phyloP scores from a whole-genome alignment of 2,888 invertebrate genomes.

The Monochamus alternatus region DNA sequence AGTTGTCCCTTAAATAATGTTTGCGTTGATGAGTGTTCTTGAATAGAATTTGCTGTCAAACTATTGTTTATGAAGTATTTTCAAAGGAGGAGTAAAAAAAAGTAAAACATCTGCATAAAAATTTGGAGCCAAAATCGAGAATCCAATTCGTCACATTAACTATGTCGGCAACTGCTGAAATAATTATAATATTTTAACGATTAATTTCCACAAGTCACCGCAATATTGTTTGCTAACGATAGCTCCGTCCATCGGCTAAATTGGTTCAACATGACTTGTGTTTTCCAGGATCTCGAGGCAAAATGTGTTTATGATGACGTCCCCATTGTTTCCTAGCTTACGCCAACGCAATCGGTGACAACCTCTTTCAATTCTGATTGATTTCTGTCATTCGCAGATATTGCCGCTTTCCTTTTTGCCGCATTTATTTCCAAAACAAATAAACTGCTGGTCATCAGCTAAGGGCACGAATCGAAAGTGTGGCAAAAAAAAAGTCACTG shows the following conservation, averaged over 20 bases:
- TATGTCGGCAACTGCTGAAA: conserved; percentile 64
- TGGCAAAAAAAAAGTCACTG: not conserved
- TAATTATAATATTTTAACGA: conserved; percentile 71
- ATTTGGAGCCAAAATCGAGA: conserved; percentile 30
- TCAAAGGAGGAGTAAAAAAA: conserved; percentile 1
- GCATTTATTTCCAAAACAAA: not conserved
- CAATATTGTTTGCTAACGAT: conserved; percentile 70
- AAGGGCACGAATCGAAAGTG: not conserved
- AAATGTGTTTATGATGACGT: conserved; percentile 72
- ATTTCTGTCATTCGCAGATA: conserved; percentile 56
- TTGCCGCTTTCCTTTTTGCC: conserved; percentile 13
- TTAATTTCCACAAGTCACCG: conserved; percentile 70
- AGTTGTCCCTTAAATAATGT: no score
- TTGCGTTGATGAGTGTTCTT: no score
- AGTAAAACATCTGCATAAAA: conserved; percentile 17
- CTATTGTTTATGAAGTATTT: not conserved
- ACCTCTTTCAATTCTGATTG: conserved; percentile 60
- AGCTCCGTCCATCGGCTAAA: conserved; percentile 68
- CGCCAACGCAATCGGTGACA: conserved; percentile 57
- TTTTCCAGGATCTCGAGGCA: conserved; percentile 67
- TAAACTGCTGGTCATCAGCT: conserved; percentile 2
- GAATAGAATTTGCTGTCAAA: not conserved
- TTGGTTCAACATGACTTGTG: conserved; percentile 70
- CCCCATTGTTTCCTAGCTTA: conserved; percentile 67
- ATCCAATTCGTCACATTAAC: conserved; percentile 53